phyloP scores from a whole-genome alignment of 2,113 vertebrate species.

The Mastomys natalensis region DNA sequence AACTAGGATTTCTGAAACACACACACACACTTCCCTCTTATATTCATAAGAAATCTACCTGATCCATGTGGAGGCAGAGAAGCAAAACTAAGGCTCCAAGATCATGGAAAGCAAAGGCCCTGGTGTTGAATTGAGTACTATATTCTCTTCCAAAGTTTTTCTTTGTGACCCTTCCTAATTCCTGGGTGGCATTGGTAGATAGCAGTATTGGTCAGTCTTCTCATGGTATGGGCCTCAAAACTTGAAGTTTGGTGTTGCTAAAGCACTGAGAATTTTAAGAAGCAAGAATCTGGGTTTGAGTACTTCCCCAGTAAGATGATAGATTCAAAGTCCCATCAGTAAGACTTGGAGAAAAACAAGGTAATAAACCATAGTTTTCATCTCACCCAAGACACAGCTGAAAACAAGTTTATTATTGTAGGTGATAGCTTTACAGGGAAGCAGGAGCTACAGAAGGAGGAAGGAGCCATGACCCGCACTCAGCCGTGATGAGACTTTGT shows the following conservation, averaged over 20 bases:
- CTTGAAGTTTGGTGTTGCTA: neutral
- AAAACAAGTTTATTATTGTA: neutral
- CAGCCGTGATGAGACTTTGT: neutral
- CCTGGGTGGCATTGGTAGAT: neutral
- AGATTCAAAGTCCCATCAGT: neutral
- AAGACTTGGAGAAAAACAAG: neutral
- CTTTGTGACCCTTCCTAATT: neutral
- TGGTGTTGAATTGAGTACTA: neutral
- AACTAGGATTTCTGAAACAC: neutral
- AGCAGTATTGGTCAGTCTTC: neutral
- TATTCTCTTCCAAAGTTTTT: neutral
- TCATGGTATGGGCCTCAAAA: neutral
- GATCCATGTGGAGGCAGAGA: neutral
- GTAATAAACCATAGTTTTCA: neutral
- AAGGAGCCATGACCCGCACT: neutral
- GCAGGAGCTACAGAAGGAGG: neutral
- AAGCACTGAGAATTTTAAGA: neutral
- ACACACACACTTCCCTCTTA: neutral
- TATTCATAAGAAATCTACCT: neutral
- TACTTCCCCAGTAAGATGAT: neutral
- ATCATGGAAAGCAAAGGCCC: neutral
- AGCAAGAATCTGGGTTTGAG: neutral
- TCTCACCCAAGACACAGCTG: neutral
- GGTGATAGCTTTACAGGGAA: neutral
- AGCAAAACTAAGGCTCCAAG: slow-evolving; percentile 2